Conservation (phyloP, 2,888 invertebrate species). For the Zaprionus bogoriensis region DNA sequence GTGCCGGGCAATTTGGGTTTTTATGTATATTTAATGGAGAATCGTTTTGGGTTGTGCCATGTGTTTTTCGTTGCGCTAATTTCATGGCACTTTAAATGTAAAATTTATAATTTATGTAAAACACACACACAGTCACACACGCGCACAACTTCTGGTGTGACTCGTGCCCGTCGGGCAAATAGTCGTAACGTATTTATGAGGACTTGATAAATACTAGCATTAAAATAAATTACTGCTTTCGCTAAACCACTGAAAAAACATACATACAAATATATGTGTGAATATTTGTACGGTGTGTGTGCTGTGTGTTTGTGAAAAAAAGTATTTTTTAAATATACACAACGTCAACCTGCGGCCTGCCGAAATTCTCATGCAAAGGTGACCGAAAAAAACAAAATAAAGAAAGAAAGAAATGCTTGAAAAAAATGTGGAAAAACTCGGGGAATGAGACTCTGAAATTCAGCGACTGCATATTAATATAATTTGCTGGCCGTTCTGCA, state of each 20-base stretch:
- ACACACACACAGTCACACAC: conserved; percentile 22
- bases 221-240: conserved; percentile 82
- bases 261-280: conserved; percentile 5
- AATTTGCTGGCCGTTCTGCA: conserved; percentile 65
- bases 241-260: conserved; percentile 37
- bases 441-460: conserved; percentile 43
- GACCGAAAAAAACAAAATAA: conserved; percentile 7
- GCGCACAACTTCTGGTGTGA: conserved; percentile 4
- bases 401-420: conserved; percentile 7
- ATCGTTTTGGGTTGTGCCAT: conserved; percentile 37
- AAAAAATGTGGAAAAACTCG: conserved; percentile 40
- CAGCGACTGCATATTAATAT: conserved; percentile 78
- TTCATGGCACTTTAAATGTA: conserved; percentile 74
- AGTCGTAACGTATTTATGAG: conserved; percentile 57
- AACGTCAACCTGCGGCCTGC: conserved; percentile 27
- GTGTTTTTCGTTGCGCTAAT: conserved; percentile 64
- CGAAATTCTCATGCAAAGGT: conserved; percentile 51
- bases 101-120: conserved; percentile 72
- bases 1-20: conserved; percentile 47
- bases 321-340: conserved; percentile 57
- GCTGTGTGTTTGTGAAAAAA: conserved; percentile 34
- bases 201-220: conserved; percentile 82
- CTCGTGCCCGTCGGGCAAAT: conserved; percentile 36
- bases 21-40: conserved; percentile 73
- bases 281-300: background rate